These are phyloP conservation scores for Microcebus murinus DNA, from an alignment of 2,113 vertebrate species.

Conservation along the genomic window DNA sequence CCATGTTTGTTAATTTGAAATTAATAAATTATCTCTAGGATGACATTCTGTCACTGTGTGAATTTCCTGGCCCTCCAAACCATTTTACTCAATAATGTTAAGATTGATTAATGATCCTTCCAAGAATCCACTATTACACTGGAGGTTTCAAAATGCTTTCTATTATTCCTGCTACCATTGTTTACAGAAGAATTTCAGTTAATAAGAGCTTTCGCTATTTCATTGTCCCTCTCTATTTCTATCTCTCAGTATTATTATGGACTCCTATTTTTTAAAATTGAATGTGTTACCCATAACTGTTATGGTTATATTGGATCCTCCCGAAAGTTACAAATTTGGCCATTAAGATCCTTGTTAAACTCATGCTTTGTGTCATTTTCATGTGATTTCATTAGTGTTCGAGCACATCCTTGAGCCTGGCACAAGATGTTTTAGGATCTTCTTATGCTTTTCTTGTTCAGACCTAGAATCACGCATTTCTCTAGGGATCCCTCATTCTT, in stretches of 20 bases:
- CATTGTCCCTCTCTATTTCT: background rate
- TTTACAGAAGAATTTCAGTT: background rate
- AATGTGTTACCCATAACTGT: background rate
- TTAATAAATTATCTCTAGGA: background rate
- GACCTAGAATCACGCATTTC: background rate
- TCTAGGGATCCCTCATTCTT: background rate
- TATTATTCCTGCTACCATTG: background rate
- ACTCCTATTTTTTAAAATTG: background rate
- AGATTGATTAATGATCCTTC: background rate
- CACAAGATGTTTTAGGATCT: background rate
- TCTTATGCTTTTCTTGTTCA: background rate
- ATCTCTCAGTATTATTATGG: background rate
- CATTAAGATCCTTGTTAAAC: background rate
- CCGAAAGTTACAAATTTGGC: background rate
- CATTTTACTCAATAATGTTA: background rate
- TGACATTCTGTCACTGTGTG: background rate
- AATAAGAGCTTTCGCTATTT: background rate
- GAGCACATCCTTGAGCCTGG: background rate
- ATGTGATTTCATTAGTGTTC: background rate
- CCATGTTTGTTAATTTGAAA: background rate
- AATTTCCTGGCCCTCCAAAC: background rate
- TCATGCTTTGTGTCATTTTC: background rate
- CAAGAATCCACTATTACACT: background rate
- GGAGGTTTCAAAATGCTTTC: background rate
- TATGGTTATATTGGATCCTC: background rate